A percentile compares a stretch with the other conserved stretches of the same genome.
Evolutionary conservation across 2,888 invertebrate genomes (phyloP).

Genomic region (Actias luna): DNA sequence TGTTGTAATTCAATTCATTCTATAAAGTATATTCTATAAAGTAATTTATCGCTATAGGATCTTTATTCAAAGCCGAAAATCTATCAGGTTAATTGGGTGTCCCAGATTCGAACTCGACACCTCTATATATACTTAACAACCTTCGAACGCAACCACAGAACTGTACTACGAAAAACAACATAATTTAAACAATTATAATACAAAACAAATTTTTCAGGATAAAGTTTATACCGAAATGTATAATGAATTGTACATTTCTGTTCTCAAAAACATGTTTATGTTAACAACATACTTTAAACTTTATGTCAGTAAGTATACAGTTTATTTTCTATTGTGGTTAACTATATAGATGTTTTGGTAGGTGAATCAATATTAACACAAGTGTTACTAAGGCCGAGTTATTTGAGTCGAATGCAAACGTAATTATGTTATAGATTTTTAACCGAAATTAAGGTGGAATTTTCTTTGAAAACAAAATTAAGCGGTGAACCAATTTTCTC

Average conservation of each 20-base stretch:
- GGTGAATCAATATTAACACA: constrained; percentile 43
- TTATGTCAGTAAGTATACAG: not conserved
- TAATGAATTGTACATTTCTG: not conserved
- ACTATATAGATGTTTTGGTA: constrained; percentile 31
- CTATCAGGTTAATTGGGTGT: too few species aligned
- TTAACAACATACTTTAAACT: not conserved
- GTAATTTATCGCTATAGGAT: too few species aligned
- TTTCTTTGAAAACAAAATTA: not conserved
- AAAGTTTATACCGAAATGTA: not conserved
- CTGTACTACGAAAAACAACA: not conserved
- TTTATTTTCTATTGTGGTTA: not conserved
- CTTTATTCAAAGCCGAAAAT: too few species aligned
- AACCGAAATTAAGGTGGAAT: constrained; percentile 6
- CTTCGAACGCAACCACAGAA: not conserved
- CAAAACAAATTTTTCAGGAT: not conserved
- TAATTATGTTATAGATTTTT: constrained; percentile 30
- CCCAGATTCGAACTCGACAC: not conserved
- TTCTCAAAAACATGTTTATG: not conserved
- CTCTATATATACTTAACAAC: not conserved
- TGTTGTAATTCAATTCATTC: too few species aligned
- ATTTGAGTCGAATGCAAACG: constrained; percentile 40
- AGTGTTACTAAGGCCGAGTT: constrained; percentile 43
- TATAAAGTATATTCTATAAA: too few species aligned
- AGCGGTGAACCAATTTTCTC: not conserved
- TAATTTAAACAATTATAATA: not conserved